These are phyloP conservation scores for Masnerella sp. DNA, from an alignment of 2,888 invertebrate species.

Conservation along the genomic window DNA sequence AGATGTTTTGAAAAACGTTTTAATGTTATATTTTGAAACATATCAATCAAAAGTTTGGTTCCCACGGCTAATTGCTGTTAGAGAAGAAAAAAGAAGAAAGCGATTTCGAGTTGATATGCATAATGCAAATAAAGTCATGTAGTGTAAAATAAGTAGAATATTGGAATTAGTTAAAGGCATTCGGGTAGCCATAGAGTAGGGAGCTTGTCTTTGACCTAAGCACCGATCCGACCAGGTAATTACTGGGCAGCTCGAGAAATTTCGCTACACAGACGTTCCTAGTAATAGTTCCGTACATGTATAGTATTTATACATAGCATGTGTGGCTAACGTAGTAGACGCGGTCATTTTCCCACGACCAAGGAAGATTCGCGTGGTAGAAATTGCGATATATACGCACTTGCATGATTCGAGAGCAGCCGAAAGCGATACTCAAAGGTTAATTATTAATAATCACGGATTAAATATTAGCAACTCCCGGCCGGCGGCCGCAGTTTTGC, in stretches of 20 bases:
- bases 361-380: constrained; percentile 55
- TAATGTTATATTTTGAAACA: too few species aligned
- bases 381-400: constrained; percentile 57
- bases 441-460: constrained; percentile 57
- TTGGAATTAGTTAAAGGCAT: constrained; percentile 43
- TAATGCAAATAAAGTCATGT: constrained; percentile 23
- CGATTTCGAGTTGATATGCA: too few species aligned
- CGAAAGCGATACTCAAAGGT: constrained; percentile 43
- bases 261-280: constrained; percentile 50
- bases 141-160: constrained; percentile 31
- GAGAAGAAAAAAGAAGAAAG: too few species aligned
- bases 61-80: too few species aligned
- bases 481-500: constrained; percentile 9
- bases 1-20: too few species aligned
- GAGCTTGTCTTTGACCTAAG: constrained; percentile 54
- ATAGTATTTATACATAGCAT: constrained; percentile 53
- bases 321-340: constrained; percentile 48
- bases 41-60: too few species aligned
- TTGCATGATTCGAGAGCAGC: constrained; percentile 54
- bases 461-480: constrained; percentile 31
- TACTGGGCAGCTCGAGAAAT: constrained; percentile 49
- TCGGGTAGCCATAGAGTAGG: constrained; percentile 33
- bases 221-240: constrained; percentile 52
- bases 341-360: constrained; percentile 46
- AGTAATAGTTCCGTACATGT: constrained; percentile 52